phyloP scores from a whole-genome alignment of 2,888 invertebrate genomes.

The Drosophila picticornis region DNA sequence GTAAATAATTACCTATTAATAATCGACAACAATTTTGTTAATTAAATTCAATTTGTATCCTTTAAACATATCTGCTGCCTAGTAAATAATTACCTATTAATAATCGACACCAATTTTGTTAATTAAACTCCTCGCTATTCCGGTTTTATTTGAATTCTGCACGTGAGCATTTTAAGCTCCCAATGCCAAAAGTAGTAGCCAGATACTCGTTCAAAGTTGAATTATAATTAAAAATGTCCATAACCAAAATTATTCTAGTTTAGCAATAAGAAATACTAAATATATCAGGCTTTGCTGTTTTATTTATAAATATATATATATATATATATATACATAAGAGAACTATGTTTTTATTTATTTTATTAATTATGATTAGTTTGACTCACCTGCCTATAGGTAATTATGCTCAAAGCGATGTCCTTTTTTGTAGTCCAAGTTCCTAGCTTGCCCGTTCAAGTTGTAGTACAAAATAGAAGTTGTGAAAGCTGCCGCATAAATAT shows the following conservation, averaged over 20 bases:
- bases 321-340: background rate
- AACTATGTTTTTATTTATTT: background rate
- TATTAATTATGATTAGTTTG: conserved; percentile 17
- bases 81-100: background rate
- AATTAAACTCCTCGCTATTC: background rate
- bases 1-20: too few relatives aligned
- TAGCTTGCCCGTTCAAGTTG: conserved; percentile 34
- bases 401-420: conserved; percentile 52
- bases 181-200: conserved; percentile 51
- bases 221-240: conserved; percentile 9
- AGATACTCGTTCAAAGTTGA: conserved; percentile 21
- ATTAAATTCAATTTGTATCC: background rate
- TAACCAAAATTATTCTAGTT: background rate
- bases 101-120: background rate
- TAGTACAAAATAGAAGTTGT: conserved; percentile 55
- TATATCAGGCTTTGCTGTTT: background rate
- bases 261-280: background rate
- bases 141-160: background rate
- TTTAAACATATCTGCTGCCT: background rate
- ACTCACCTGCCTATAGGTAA: conserved; percentile 54
- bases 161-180: background rate
- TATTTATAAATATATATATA: background rate
- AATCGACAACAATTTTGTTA: background rate
- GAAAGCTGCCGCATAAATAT: conserved; percentile 67
- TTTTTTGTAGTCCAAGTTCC: conserved; percentile 33